These are phyloP conservation scores for Sisyra nigra DNA, from an alignment of 2,888 invertebrate genomes.

Conservation along the genomic window DNA sequence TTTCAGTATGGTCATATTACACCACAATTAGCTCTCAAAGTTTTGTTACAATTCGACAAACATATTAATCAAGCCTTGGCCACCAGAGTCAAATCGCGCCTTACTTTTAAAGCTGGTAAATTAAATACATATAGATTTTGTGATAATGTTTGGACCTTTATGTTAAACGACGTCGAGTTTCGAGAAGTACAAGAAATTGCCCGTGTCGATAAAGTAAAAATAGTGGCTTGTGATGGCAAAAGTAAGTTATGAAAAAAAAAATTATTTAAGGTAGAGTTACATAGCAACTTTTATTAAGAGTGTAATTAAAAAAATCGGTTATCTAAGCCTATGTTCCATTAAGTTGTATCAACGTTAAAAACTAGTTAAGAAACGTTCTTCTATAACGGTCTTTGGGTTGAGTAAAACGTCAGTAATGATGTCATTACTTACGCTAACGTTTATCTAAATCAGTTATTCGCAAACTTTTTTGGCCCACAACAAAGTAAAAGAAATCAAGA, in stretches of 20 bases:
- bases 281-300: neutral
- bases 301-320: too few species aligned
- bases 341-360: too few species aligned
- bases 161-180: slow-evolving; percentile 95
- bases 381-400: too few species aligned
- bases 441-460: too few species aligned
- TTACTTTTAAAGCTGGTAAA: slow-evolving; percentile 85
- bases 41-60: slow-evolving; percentile 91
- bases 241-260: slow-evolving; percentile 38
- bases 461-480: too few species aligned
- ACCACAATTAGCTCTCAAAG: slow-evolving; percentile 81
- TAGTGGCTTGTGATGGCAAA: slow-evolving; percentile 96
- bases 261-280: neutral
- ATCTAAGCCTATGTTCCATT: neutral
- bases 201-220: slow-evolving; percentile 88
- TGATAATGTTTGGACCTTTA: slow-evolving; percentile 99
- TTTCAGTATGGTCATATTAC: slow-evolving; percentile 92
- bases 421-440: too few species aligned
- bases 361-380: too few species aligned
- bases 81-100: slow-evolving; percentile 76
- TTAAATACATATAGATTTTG: slow-evolving; percentile 87
- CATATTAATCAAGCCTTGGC: slow-evolving; percentile 89
- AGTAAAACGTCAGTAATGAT: too few species aligned
- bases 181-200: slow-evolving; percentile 87
- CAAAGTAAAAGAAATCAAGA: too few species aligned